phyloP scores from a whole-genome alignment of 1,140 invertebrate species.

The Grapholita molesta region DNA sequence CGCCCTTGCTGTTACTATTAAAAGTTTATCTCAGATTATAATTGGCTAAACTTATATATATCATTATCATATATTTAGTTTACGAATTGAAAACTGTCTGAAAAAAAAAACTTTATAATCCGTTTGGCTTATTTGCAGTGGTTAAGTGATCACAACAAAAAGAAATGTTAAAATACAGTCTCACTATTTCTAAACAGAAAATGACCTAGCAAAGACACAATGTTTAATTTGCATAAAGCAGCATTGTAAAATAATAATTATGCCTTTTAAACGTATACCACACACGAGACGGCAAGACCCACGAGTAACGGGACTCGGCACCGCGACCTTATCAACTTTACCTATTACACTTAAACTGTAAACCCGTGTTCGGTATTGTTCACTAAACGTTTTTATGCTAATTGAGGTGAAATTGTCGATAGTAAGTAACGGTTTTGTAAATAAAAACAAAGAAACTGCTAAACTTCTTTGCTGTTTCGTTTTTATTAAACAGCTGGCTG shows the following conservation, averaged over 20 bases:
- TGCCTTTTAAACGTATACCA: not conserved
- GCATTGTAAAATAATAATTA: not conserved
- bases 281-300: not conserved
- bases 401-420: not conserved
- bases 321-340: not conserved
- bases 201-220: not conserved
- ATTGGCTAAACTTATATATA: too few relatives aligned
- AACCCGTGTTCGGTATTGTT: not conserved
- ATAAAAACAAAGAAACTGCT: not conserved
- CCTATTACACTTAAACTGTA: constrained; percentile 9
- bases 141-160: too few relatives aligned
- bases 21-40: too few relatives aligned
- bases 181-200: not conserved
- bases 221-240: not conserved
- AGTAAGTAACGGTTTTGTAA: not conserved
- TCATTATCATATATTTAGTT: too few relatives aligned
- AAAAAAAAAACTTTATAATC: too few relatives aligned
- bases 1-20: too few relatives aligned
- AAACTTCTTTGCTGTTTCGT: not conserved
- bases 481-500: not conserved
- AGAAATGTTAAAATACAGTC: too few relatives aligned
- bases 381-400: constrained; percentile 4
- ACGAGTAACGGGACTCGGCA: not conserved
- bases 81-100: too few relatives aligned
- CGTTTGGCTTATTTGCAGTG: too few relatives aligned